Evolutionary conservation across 2,113 vertebrate species (phyloP), one percentile per base, ranked within the genome.

Genomic region (Lathamus discolor): DNA sequence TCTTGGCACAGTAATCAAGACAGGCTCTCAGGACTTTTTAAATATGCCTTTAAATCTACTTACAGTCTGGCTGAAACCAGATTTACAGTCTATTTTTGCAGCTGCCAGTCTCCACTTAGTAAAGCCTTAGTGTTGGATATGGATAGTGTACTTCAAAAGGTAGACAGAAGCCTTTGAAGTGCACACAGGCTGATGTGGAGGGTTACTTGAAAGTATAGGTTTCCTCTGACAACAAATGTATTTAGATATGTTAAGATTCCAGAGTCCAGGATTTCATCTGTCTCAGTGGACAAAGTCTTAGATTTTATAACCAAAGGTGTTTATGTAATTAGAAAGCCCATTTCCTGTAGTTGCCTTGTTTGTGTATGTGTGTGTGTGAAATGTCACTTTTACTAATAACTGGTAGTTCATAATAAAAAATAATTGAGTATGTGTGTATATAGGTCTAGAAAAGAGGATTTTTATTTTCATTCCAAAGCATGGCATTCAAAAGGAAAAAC

Each of bases 71-170:
- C 81, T 96, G 91, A 96, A 97, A 95, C 92, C 70, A 96, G 96
- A 97, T 97, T 97, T 96, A 70, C 46, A 77, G 82, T 96, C 94
- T 96, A 97, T 97, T 97, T 97, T 97, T 96, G 85, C 94, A 94
- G 88, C 95, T 92, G 89, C 87, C 90, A 94, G 92, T 94, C 94
- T 94, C 94, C 94, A 93, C 92, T 95, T 95, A 90, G 89, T 76
- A 80, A 91, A 84, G 82, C 87, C 96, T 94, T 86, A 83, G 52
- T 3, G 1, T 1, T 92, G 95, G 61, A 37, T 96, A 43, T 80
- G 86, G 90, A 90, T 66, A 94, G 80, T 66, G 86, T 75, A 91
- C 84, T 96, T 97, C 94, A 96, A 95, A 97, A 91, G 72, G 79
- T 88, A 80, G 95, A 61, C 41, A 86, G 80, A 94, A 95, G 86